A percentile compares a stretch with the other conserved stretches of the same genome.
Evolutionary conservation across 2,888 invertebrate species (phyloP).

Genomic region (Atrina japonica): DNA sequence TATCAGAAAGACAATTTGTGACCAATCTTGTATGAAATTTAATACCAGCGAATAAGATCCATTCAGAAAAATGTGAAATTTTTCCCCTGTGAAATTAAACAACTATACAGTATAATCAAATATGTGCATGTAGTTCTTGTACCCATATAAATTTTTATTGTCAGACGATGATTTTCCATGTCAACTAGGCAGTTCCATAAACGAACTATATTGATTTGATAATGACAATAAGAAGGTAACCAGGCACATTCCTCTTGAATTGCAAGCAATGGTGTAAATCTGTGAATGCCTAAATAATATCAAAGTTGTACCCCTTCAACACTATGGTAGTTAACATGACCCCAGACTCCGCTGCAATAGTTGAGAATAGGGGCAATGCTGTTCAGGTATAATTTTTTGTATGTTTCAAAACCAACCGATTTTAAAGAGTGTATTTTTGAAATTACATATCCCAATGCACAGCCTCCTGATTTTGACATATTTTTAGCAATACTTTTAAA

Average conservation of each 20-base stretch:
- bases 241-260: conserved; percentile 11
- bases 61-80: too few species aligned
- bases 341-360: too few species aligned
- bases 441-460: conserved; percentile 19
- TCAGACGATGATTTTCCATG: too few species aligned
- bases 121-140: too few species aligned
- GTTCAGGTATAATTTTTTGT: conserved; percentile 4
- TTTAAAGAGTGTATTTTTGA: conserved; percentile 11
- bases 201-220: not conserved
- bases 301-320: not conserved
- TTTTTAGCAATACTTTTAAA: too few species aligned
- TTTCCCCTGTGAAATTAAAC: too few species aligned
- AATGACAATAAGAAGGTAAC: not conserved
- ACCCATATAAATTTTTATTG: too few species aligned
- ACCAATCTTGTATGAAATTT: too few species aligned
- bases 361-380: conserved; percentile 8
- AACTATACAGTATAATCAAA: too few species aligned
- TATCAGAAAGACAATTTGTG: too few species aligned
- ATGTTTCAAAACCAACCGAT: conserved; percentile 5
- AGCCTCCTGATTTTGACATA: too few species aligned
- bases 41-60: too few species aligned
- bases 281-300: conserved; percentile 15
- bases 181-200: conserved; percentile 5
- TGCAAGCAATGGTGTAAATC: conserved; percentile 10
- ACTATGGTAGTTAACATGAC: not conserved